Conservation (phyloP, 1,140 invertebrate species). For the Pygmarrhopalites habei region DNA sequence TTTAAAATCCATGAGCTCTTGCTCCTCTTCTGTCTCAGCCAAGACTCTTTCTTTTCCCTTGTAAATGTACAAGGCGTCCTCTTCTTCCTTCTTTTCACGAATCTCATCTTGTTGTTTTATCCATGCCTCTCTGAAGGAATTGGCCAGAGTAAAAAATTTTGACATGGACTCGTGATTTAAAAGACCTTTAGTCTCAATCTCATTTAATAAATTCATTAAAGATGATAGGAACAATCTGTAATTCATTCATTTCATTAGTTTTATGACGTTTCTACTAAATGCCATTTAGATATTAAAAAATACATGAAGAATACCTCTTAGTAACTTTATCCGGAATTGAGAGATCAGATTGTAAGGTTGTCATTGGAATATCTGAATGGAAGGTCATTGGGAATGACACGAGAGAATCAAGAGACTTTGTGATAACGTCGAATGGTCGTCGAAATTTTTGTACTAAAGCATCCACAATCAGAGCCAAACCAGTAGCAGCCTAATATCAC, state of each 20-base stretch:
- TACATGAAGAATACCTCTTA: too few species aligned
- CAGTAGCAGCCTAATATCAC: too few species aligned
- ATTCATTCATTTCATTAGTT: neutral
- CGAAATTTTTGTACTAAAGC: too few species aligned
- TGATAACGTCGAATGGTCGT: too few species aligned
- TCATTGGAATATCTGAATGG: too few species aligned
- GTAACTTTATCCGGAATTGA: too few species aligned
- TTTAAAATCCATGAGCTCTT: constrained; percentile 59
- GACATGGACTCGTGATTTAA: constrained; percentile 21
- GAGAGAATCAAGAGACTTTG: too few species aligned
- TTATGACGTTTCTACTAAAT: neutral
- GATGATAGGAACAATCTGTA: neutral
- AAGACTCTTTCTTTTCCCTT: constrained; percentile 51
- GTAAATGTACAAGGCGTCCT: constrained; percentile 72
- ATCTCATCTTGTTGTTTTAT: constrained; percentile 62
- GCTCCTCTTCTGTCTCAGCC: constrained; percentile 64
- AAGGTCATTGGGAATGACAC: too few species aligned
- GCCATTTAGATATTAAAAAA: too few species aligned
- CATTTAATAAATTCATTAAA: neutral
- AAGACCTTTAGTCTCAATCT: constrained; percentile 26
- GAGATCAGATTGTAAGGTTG: too few species aligned
- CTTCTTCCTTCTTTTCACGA: constrained; percentile 59
- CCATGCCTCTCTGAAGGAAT: constrained; percentile 62
- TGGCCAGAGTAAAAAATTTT: constrained; percentile 48
- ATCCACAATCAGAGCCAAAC: too few species aligned